phyloP scores from a whole-genome alignment of 2,113 vertebrate genomes.

The Stegostoma tigrinum region DNA sequence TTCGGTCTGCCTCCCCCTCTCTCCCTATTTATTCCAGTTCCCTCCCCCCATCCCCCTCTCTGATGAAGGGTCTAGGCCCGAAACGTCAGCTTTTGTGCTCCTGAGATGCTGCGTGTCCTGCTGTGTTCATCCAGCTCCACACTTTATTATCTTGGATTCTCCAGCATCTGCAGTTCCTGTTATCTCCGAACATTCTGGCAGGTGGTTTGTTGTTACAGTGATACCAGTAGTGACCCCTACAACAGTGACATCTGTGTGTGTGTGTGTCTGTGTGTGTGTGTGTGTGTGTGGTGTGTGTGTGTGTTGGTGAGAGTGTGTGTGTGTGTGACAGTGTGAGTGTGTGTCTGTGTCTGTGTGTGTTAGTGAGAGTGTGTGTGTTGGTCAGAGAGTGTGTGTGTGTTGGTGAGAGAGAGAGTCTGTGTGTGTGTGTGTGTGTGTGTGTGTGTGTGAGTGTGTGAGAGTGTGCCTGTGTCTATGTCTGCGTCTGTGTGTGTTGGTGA shows the following conservation, averaged over 20 bases:
- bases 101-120: too few species aligned
- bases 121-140: too few species aligned
- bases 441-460: too few species aligned
- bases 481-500: background rate
- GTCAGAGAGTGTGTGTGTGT: background rate
- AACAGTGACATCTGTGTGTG: background rate
- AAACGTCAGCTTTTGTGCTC: too few species aligned
- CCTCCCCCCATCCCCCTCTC: too few species aligned
- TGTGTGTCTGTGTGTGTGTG: background rate
- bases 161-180: too few species aligned
- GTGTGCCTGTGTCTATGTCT: background rate
- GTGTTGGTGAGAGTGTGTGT: background rate
- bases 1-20: too few species aligned
- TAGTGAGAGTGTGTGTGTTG: background rate
- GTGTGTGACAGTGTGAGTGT: background rate
- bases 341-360: background rate
- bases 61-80: too few species aligned
- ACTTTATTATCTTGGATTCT: too few species aligned
- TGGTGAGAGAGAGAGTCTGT: background rate
- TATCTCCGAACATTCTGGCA: background rate
- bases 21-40: too few species aligned
- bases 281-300: background rate
- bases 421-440: too few species aligned
- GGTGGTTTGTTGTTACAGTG: background rate
- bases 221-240: background rate